Conservation (phyloP, 2,888 invertebrate species). For the Gibbula magus region DNA sequence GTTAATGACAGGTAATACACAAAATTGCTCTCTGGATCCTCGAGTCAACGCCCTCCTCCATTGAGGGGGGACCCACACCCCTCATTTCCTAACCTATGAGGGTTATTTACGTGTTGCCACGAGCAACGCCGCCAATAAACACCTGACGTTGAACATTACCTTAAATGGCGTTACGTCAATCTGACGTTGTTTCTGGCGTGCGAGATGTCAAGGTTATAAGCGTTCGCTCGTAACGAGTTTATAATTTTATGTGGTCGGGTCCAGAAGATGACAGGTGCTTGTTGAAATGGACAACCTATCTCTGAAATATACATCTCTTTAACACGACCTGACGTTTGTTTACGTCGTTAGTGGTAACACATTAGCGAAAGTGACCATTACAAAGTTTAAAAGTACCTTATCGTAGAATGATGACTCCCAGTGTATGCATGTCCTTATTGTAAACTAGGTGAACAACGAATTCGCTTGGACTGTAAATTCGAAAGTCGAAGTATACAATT, state of each 20-base stretch:
- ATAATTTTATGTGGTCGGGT: neutral
- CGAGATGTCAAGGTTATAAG: too few relatives aligned
- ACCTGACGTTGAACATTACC: neutral
- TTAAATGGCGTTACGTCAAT: neutral
- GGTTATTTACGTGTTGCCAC: neutral
- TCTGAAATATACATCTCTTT: neutral
- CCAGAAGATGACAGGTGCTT: neutral
- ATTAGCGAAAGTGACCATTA: too few relatives aligned
- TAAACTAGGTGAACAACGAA: too few relatives aligned
- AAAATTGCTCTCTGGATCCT: neutral
- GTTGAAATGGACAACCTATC: neutral
- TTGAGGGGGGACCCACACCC: conserved; percentile 5
- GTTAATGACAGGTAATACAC: conserved; percentile 17
- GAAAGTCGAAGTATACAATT: too few relatives aligned
- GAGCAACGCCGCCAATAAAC: neutral
- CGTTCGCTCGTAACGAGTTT: neutral
- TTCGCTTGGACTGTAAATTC: too few relatives aligned
- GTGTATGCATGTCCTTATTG: too few relatives aligned
- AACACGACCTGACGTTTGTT: neutral
- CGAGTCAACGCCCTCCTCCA: neutral
- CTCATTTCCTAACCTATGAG: conserved; percentile 1
- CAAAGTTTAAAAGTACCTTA: too few relatives aligned
- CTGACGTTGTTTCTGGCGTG: neutral
- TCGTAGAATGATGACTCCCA: too few relatives aligned
- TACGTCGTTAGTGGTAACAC: too few relatives aligned